phyloP scores from a whole-genome alignment of 2,888 invertebrate genomes.

The Amiota mariae region DNA sequence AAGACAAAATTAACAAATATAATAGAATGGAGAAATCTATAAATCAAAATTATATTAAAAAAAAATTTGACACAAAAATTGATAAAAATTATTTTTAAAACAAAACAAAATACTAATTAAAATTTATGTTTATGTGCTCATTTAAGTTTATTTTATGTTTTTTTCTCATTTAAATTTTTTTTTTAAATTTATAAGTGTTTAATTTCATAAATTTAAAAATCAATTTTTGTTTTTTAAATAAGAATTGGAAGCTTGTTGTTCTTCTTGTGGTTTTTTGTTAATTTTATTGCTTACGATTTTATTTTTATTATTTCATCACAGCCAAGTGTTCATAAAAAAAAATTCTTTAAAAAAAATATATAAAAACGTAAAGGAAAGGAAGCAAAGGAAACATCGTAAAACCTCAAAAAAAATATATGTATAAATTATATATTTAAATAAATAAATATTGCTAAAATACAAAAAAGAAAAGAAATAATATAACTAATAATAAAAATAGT shows the following conservation, averaged over 20 bases:
- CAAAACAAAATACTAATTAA: too few relatives aligned
- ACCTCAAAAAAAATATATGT: neutral
- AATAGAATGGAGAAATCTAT: too few relatives aligned
- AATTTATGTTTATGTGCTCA: too few relatives aligned
- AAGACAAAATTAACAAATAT: too few relatives aligned
- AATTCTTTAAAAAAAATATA: neutral
- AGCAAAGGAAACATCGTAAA: neutral
- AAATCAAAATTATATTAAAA: too few relatives aligned
- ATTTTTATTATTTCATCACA: neutral
- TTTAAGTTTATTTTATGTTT: too few relatives aligned
- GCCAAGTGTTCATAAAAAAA: constrained; percentile 4
- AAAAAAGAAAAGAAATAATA: neutral
- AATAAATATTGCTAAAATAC: neutral
- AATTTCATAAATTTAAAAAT: too few relatives aligned
- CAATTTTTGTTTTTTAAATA: too few relatives aligned
- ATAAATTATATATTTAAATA: neutral
- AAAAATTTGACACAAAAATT: too few relatives aligned
- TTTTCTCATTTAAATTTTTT: too few relatives aligned
- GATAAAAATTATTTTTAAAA: too few relatives aligned
- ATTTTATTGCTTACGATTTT: neutral
- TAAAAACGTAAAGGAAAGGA: neutral
- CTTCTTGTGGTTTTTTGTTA: neutral
- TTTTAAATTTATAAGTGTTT: too few relatives aligned
- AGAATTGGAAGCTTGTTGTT: neutral
- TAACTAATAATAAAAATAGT: neutral